Base-by-base conservation (phyloP, 2,113 vertebrate species). In the Oreochromis niloticus region DNA sequence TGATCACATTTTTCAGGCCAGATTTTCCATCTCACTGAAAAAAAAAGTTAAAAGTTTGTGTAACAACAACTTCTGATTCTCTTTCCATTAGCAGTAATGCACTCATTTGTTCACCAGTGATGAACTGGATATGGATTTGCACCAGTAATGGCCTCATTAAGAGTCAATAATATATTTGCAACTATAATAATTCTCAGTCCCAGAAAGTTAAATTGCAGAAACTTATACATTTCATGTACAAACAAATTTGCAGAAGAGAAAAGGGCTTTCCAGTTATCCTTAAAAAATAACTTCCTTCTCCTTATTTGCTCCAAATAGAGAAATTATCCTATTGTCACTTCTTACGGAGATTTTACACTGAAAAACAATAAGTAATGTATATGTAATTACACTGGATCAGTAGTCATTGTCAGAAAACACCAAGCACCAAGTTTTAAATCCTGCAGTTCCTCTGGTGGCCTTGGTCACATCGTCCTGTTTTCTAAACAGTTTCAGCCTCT, bases 91-190 rank as follows among this genome's bases (percentile, higher is more conserved):
- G 43, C 24, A 78, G 10, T 50, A 32, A 50, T 48, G 71, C 71
- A 17, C 41, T 48, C 71, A 19, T 75, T 50, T 75, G 43, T 75
- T 50, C 32, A 50, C 41, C 46, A 50, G 43, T 75, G 0, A 75
- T 75, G 43, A 32, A 50, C 14, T 3, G 2, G 6, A 78, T 78
- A 30, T 78, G 71, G 43, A 30, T 48, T 48, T 32, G 71, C 43
- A 78, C 16, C 71, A 50, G 71, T 78, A 32, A 78, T 78, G 43
- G 41, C 71, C 24, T 50, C 43, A 50, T 78, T 50, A 50, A 50
- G 43, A 50, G 24, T 32, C 3, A 0, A 50, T 75, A 50, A 32
- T 32, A 32, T 75, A 1, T 50, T 12, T 48, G 71, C 24, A 17
- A 48, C 43, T 0, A 50, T 48, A 75, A 75, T 7, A 50, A 32